These are phyloP conservation scores for Perodicticus potto DNA, from an alignment of 2,797 vertebrate species.

Conservation along the genomic window DNA sequence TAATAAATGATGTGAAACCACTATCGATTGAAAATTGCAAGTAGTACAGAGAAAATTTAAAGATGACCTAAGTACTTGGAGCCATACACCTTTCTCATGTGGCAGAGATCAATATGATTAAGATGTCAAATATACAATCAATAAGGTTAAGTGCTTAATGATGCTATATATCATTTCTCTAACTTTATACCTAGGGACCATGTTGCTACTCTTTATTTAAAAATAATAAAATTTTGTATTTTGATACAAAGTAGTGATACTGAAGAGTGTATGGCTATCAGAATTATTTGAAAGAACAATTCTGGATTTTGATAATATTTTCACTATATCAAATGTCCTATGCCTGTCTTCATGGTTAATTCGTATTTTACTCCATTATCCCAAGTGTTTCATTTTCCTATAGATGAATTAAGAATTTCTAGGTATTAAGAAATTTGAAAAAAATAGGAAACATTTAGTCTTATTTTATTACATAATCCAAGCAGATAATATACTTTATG, in stretches of 20 bases:
- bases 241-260: neutral
- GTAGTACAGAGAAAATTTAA: neutral
- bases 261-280: neutral
- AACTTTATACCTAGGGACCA: neutral
- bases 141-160: neutral
- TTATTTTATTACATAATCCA: neutral
- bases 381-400: neutral
- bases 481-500: neutral
- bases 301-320: neutral
- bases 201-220: neutral
- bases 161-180: neutral
- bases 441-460: neutral
- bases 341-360: neutral
- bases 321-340: neutral
- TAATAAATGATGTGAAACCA: neutral
- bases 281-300: neutral
- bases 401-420: neutral
- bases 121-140: neutral
- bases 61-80: neutral
- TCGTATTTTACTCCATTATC: neutral
- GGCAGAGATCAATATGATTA: neutral
- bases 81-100: neutral
- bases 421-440: neutral
- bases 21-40: neutral
- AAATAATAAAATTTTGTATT: neutral